phyloP scores from a whole-genome alignment of 1,140 invertebrate genomes.

The Lutraria rhynchaena region DNA sequence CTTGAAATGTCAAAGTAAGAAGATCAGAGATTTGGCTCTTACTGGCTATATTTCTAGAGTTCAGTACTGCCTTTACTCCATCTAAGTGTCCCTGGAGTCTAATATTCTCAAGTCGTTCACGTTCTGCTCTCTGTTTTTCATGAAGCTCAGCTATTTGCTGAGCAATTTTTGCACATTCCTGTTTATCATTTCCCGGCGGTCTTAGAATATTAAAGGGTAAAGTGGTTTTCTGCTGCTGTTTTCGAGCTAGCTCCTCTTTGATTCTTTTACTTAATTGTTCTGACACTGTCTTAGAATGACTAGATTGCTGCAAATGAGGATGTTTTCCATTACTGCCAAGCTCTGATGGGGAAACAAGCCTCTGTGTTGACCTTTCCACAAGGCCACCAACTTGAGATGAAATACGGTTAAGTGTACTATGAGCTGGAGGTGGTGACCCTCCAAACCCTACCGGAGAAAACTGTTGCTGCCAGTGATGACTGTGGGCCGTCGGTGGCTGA shows the following conservation, averaged over 20 bases:
- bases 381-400: not conserved
- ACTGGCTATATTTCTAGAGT: constrained; percentile 38
- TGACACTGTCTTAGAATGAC: constrained; percentile 2
- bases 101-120: constrained; percentile 17
- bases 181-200: constrained; percentile 33
- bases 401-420: constrained; percentile 19
- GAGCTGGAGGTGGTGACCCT: constrained; percentile 32
- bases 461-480: constrained; percentile 15
- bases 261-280: constrained; percentile 11
- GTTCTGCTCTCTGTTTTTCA: constrained; percentile 45
- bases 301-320: not conserved
- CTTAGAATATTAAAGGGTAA: constrained; percentile 43
- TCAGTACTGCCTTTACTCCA: constrained; percentile 21
- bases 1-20: constrained; percentile 38
- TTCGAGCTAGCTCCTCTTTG: not conserved
- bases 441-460: constrained; percentile 1
- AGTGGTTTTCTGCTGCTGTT: not conserved
- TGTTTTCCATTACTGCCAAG: not conserved
- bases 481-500: constrained; percentile 23
- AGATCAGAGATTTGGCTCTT: constrained; percentile 50
- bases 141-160: constrained; percentile 54
- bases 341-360: not conserved
- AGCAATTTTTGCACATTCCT: constrained; percentile 57
- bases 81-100: constrained; percentile 41
- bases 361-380: not conserved